Evolutionary conservation across 2,888 invertebrate genomes (phyloP), one percentile per base, ranked within the genome.

Genomic region (Tanaodytes sp.): DNA sequence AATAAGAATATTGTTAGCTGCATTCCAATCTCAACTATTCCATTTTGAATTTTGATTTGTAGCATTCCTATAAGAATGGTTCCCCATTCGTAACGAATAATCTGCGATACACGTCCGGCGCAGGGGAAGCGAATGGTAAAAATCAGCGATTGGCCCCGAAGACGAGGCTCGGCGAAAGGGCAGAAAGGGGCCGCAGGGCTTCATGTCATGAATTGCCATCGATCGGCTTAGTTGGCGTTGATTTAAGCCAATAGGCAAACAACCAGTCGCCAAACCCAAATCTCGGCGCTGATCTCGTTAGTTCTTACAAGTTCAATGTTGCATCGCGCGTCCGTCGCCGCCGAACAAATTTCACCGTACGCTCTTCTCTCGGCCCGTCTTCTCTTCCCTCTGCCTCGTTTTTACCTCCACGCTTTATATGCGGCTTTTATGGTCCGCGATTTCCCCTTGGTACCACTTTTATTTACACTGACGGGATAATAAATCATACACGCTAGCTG

Each of bases 171-270:
- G 52, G 46, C 67, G 66, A 73, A 71, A 71, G 70, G 74, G 75
- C 73, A 73, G 72, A 79, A 78, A 80, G 78, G 79, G 79, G 76
- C 77, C 75, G 77, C 75, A 71, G 77, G 78, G 76, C 78, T 77
- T 75, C 73, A 30, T 73, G 79, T 77, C 77, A 74, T 73, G 79
- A 79, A 81, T 81, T 81, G 77, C 79, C 83, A 84, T 82, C 83
- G 83, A 84, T 84, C 84, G 81, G 84, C 84, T 84, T 84, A 84
- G 76, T 84, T 84, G 84, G 75, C 82, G 82, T 76, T 83, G 84
- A 84, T 84, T 84, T 84, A 84, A 84, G 84, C 84, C 84, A 84
- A 84, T 84, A 82, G 78, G 80, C 77, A 84, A 84, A 84, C 82
- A 84, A 74, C 72, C 78, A 77, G 79, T 78, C 79, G 78, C 79